A percentile compares a stretch with the other conserved stretches of the same genome.
Evolutionary conservation across 1,140 invertebrate genomes (phyloP).

Genomic region (Ceratoteleas bidentatus): DNA sequence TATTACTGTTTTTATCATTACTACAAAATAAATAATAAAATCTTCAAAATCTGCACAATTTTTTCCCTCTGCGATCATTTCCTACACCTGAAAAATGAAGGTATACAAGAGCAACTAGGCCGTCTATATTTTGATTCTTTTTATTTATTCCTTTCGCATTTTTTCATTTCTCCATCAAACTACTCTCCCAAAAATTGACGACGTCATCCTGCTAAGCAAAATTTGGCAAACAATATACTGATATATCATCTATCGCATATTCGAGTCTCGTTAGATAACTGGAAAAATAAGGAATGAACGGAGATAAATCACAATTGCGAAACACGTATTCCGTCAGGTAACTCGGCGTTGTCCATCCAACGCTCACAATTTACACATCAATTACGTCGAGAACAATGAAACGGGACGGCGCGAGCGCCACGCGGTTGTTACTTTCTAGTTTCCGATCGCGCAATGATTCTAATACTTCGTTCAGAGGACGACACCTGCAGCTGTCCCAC

Average conservation of each 20-base stretch:
- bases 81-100: background rate
- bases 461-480: conserved; percentile 44
- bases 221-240: conserved; percentile 60
- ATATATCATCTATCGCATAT: conserved; percentile 62
- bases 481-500: conserved; percentile 27
- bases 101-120: conserved; percentile 35
- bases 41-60: background rate
- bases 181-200: conserved; percentile 57
- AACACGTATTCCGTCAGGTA: conserved; percentile 38
- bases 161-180: conserved; percentile 53
- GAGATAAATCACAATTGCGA: conserved; percentile 51
- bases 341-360: conserved; percentile 36
- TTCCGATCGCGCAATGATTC: conserved; percentile 60
- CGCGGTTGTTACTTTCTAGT: conserved; percentile 41
- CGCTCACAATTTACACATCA: conserved; percentile 52
- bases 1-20: too few species aligned
- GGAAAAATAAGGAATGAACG: conserved; percentile 62
- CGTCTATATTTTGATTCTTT: conserved; percentile 62
- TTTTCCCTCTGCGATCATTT: too few species aligned
- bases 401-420: background rate
- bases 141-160: conserved; percentile 55
- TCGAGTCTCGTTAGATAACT: conserved; percentile 58
- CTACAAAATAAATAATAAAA: background rate
- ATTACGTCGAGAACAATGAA: conserved; percentile 38
- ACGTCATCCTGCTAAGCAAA: conserved; percentile 61